These are phyloP conservation scores for Himalopsyche kuldschensis DNA, from an alignment of 2,888 invertebrate genomes.

Conservation along the genomic window DNA sequence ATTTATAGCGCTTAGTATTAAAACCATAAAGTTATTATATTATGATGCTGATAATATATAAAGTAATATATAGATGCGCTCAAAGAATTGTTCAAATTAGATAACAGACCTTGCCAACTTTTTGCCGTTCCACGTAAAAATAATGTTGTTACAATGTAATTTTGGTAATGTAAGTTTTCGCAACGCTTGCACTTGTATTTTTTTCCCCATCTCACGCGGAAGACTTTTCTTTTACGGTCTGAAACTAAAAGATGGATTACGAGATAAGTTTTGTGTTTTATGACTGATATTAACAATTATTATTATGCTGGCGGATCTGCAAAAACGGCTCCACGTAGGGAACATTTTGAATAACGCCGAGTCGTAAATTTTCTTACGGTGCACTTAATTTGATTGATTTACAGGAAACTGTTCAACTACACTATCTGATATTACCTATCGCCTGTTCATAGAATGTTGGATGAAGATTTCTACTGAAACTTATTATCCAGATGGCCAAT, in stretches of 20 bases:
- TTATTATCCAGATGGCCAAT: too few relatives aligned
- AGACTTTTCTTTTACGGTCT: constrained; percentile 15
- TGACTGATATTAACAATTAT: constrained; percentile 23
- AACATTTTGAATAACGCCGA: constrained; percentile 13
- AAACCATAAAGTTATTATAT: too few relatives aligned
- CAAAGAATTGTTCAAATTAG: constrained; percentile 25
- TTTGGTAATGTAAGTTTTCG: constrained; percentile 36
- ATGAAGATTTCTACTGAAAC: too few relatives aligned
- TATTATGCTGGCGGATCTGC: background rate
- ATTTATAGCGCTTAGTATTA: too few relatives aligned
- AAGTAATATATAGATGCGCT: background rate
- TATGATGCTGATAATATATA: too few relatives aligned
- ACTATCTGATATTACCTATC: background rate
- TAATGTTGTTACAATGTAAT: constrained; percentile 36
- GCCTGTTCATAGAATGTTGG: too few relatives aligned
- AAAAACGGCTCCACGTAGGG: background rate
- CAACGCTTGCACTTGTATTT: constrained; percentile 11
- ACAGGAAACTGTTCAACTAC: background rate
- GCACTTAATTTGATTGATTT: constrained; percentile 8
- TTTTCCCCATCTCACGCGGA: constrained; percentile 4
- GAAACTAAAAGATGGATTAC: constrained; percentile 21
- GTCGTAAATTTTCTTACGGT: constrained; percentile 8
- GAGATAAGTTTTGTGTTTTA: constrained; percentile 12
- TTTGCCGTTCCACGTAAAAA: constrained; percentile 14
- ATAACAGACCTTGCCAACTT: constrained; percentile 21